Base-by-base conservation (phyloP, 2,113 vertebrate species). In the Benitochromis conjunctus region DNA sequence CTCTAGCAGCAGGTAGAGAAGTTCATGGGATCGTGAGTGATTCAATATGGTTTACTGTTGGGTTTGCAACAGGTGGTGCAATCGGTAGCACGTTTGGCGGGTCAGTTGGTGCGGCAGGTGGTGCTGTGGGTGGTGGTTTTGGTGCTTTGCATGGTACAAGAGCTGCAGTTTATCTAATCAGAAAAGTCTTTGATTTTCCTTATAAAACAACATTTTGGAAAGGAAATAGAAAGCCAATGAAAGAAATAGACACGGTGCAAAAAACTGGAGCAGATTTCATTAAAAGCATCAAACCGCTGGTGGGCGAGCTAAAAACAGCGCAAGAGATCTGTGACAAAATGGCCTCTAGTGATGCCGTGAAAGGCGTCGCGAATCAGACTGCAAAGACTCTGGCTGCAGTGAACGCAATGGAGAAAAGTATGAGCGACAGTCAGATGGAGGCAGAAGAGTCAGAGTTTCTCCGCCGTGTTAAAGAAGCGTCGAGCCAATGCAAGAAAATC, bases 1-100 rank as follows among this genome's bases (percentile, higher is more conserved):
- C 10, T 2, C 10, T 8, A 41, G 51, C 14, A 3, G 6, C 1
- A 0, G n/a, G 16, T 3, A 3, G 13, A 7, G 16, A 51, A 0
- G 1, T 16, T 19, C 4, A 6, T 2, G 11, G 19, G 2, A 0
- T 1, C 0, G 2, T 74, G 1, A 36, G 7, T 3, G 5, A 66
- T 1, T 34, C 19, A 0, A 5, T 48, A 0, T 91, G 38, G 48
- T 58, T 79, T 74, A 1, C 26, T 4, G 1, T 80, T 19, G 86
- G 91, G 6, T 26, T 11, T 2, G 24, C 5, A 0, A 31, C 36
- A 1, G 91, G 91, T 1, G 36, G 78, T 5, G 78, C 58, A 1
- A 57, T 80, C 1, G 91, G 87, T 1, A 18, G 38, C n/a, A 29
- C 3, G 13, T 88, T 80, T 6, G 87, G 87, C 0, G 38, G 81